Evolutionary conservation across 2,113 vertebrate genomes (phyloP).

Genomic region (Eupsittula cactorum): DNA sequence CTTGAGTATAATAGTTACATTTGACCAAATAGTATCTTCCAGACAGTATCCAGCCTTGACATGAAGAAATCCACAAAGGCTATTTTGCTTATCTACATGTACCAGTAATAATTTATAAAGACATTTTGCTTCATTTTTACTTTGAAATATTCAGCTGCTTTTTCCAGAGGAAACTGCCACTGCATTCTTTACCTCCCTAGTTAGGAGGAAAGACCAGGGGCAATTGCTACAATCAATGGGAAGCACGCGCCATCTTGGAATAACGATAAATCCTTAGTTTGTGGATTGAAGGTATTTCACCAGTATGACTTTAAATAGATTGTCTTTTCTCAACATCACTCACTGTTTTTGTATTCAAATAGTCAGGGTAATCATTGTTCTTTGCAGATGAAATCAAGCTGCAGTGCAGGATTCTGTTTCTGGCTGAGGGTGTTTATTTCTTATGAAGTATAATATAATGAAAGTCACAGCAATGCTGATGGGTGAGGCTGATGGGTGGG

Average conservation of each 20-base stretch:
- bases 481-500: slow-evolving; percentile 40
- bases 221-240: background rate
- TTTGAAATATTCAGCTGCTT: background rate
- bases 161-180: background rate
- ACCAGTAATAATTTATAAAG: background rate
- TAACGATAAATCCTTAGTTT: background rate
- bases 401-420: slow-evolving; percentile 27
- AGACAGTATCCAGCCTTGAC: background rate
- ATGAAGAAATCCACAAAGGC: background rate
- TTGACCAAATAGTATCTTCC: background rate
- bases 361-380: slow-evolving; percentile 12
- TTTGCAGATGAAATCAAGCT: slow-evolving; percentile 41
- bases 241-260: background rate
- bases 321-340: background rate
- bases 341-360: background rate
- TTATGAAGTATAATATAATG: slow-evolving; percentile 42
- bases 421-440: slow-evolving; percentile 36
- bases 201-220: background rate
- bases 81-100: background rate
- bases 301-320: background rate
- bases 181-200: background rate
- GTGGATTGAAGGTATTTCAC: background rate
- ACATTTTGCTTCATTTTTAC: background rate
- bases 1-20: background rate
- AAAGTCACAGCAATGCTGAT: slow-evolving; percentile 28